Base-by-base conservation (phyloP, 2,888 invertebrate species). In the Erannis defoliaria region DNA sequence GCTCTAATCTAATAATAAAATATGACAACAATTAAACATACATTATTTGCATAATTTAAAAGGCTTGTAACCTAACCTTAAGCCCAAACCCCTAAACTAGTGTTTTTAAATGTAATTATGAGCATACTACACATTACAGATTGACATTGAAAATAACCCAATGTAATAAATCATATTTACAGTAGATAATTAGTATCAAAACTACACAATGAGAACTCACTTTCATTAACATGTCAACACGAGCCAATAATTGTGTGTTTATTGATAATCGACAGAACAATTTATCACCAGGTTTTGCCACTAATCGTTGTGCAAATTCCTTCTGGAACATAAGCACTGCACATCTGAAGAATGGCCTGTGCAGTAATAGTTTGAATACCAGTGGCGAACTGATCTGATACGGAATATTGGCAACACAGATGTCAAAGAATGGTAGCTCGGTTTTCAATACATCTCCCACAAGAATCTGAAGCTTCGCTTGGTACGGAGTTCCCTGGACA, bases 251-350 rank as follows among this genome's bases (percentile, higher is more conserved):
- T 81, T 99, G 99, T 29, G 98, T 98, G 81, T 99, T 99, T 50
- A 99, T 96, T 55, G 99, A 99, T 29, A 99, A 90, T 55, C 99
- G 95, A 84, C 99, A 99, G 82, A 98, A 99, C 9, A 98, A 90
- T 89, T 99, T 99, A 78, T 99, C 99, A 1, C 99, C 99, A 12
- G 99, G 98, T 85, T 98, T 97, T 0, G 99, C 99, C 1, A 99
- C 97, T 55, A 99, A 93, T 81, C 99, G 94, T 78, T 99, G 97
- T 1, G 99, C 99, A 94, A 99, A 99, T 93, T 99, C 99, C 77
- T 97, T 95, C 93, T 99, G 99, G 82, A 99, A 99, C 99, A 99
- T 99, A 9, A 99, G 93, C 4, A 99, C 96, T 16, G 99, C 99
- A 94, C 99, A 99, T 71, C 99, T 95, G 78, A 96, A 97, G 80